A percentile compares a stretch with the other conserved stretches of the same genome.
phyloP scores from a whole-genome alignment of 2,797 vertebrate species.

The Mus caroli region DNA sequence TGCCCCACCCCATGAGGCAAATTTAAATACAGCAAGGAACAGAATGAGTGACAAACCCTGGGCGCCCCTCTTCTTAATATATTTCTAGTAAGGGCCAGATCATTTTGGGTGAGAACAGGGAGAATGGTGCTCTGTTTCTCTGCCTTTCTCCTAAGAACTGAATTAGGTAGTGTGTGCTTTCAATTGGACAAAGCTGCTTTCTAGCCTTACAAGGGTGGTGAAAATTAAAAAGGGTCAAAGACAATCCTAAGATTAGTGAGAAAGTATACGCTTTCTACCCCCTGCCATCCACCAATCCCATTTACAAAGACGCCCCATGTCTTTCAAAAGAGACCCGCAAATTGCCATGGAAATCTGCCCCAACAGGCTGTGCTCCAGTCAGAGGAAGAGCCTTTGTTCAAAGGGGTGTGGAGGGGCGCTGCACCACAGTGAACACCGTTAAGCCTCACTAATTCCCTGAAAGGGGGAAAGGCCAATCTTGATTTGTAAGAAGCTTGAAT shows the following conservation, averaged over 20 bases:
- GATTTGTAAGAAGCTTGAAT: slow-evolving; percentile 81
- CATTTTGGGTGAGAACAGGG: slow-evolving; percentile 22
- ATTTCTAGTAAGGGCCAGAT: slow-evolving; percentile 20
- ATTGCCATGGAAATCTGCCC: slow-evolving; percentile 79
- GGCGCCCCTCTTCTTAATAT: not conserved
- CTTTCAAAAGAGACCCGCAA: slow-evolving; percentile 74
- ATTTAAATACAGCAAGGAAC: not conserved
- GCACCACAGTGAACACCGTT: slow-evolving; percentile 70
- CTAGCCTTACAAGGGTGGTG: slow-evolving; percentile 59
- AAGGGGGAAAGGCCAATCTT: slow-evolving; percentile 76
- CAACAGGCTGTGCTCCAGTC: slow-evolving; percentile 60
- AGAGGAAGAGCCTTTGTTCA: slow-evolving; percentile 72
- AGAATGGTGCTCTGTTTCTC: slow-evolving; percentile 15
- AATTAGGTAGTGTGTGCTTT: slow-evolving; percentile 43
- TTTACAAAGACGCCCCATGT: slow-evolving; percentile 70
- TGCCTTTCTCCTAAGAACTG: slow-evolving; percentile 25
- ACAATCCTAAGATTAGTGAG: slow-evolving; percentile 68
- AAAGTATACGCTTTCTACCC: slow-evolving; percentile 65
- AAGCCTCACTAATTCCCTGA: slow-evolving; percentile 79
- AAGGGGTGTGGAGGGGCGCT: slow-evolving; percentile 20
- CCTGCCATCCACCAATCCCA: slow-evolving; percentile 59
- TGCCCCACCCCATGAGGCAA: not conserved
- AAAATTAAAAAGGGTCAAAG: slow-evolving; percentile 79
- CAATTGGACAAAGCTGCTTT: slow-evolving; percentile 70
- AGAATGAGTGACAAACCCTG: not conserved